Evolutionary conservation across 2,888 invertebrate species (phyloP).

Genomic region (Drosophila koepferae): DNA sequence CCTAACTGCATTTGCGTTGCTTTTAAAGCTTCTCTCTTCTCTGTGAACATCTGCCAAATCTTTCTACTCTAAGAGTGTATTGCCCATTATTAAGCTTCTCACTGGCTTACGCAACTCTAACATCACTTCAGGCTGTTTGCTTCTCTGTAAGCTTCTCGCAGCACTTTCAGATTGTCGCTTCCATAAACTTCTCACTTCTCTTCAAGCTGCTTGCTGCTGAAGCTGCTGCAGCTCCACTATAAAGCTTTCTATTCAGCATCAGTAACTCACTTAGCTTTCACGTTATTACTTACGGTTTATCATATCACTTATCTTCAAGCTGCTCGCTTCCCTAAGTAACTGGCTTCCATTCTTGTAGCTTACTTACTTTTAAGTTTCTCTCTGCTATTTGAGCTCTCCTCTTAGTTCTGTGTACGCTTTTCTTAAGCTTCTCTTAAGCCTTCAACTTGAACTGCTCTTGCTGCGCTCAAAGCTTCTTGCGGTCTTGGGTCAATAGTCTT

Average conservation of each 20-base stretch:
- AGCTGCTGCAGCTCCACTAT: background rate
- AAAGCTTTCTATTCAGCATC: background rate
- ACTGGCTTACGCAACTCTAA: too few species aligned
- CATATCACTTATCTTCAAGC: background rate
- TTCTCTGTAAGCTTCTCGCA: background rate
- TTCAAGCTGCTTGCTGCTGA: background rate
- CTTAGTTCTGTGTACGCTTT: background rate
- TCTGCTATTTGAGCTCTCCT: background rate
- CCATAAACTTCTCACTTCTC: background rate
- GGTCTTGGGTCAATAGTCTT: conserved; percentile 14
- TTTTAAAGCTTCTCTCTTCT: background rate
- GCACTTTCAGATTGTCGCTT: background rate
- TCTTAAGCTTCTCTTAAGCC: background rate
- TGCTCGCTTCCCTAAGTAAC: background rate
- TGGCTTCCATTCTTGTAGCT: background rate
- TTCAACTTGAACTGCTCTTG: background rate
- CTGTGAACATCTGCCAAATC: too few species aligned
- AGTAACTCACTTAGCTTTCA: background rate
- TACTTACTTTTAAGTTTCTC: background rate
- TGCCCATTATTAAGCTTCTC: too few species aligned
- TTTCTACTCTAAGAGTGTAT: too few species aligned
- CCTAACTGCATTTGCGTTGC: too few species aligned
- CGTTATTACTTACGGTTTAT: background rate
- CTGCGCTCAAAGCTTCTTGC: conserved; percentile 4
- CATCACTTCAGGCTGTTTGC: background rate